phyloP scores from a whole-genome alignment of 1,140 invertebrate genomes.

The Nephila pilipes region DNA sequence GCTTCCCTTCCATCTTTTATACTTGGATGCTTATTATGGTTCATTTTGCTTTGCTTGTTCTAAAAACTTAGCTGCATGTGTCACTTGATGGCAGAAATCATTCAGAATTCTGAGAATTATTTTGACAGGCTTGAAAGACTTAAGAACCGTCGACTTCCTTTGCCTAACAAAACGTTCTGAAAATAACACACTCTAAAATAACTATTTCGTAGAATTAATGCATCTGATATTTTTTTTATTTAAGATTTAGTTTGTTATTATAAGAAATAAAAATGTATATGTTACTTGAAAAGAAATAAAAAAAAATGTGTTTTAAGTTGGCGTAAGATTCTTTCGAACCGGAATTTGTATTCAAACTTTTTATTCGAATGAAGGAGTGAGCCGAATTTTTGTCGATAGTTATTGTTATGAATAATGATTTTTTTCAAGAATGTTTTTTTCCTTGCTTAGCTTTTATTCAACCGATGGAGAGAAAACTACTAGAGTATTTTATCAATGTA shows the following conservation, averaged over 20 bases:
- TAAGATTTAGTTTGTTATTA: constrained; percentile 24
- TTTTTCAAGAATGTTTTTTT: too few relatives aligned
- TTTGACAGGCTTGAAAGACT: constrained; percentile 39
- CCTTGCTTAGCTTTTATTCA: too few relatives aligned
- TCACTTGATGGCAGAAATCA: constrained; percentile 48
- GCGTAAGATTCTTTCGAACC: too few relatives aligned
- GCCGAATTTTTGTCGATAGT: too few relatives aligned
- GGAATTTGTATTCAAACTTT: too few relatives aligned
- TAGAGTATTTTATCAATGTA: too few relatives aligned
- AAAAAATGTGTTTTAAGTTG: too few relatives aligned
- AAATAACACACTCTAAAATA: constrained; percentile 38
- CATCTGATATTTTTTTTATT: not conserved
- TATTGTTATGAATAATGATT: too few relatives aligned
- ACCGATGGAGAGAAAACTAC: too few relatives aligned
- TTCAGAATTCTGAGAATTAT: constrained; percentile 36
- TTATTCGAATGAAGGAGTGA: too few relatives aligned
- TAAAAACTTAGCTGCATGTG: constrained; percentile 5
- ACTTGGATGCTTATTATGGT: constrained; percentile 41
- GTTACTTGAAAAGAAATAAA: too few relatives aligned
- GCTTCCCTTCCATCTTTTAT: not conserved
- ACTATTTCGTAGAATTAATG: not conserved
- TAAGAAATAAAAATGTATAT: too few relatives aligned
- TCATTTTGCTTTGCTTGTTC: constrained; percentile 19
- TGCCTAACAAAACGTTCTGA: not conserved
- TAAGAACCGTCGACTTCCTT: not conserved